These are phyloP conservation scores for Homarus gammarus DNA, from an alignment of 2,888 invertebrate species.

Conservation along the genomic window DNA sequence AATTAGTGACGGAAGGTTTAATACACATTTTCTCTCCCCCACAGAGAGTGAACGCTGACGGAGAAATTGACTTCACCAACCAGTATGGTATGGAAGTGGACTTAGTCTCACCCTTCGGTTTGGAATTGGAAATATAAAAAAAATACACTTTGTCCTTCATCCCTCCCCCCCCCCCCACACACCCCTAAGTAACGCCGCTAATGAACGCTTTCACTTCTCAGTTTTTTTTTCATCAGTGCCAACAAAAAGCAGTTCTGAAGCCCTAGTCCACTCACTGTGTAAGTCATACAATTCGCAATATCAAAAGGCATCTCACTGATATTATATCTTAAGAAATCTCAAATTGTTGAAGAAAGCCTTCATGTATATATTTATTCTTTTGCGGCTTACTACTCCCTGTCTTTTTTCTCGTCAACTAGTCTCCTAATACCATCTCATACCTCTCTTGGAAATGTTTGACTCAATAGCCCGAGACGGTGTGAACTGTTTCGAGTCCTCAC, in stretches of 20 bases:
- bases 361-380: neutral
- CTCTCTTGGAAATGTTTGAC: neutral
- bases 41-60: slow-evolving; percentile 29
- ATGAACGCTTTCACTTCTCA: no score
- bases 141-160: neutral
- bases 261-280: no score
- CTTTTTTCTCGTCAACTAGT: neutral
- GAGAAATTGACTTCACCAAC: slow-evolving; percentile 11
- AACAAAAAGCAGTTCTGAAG: no score
- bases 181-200: no score
- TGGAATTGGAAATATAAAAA: neutral
- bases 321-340: neutral
- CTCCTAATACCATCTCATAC: neutral
- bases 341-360: neutral
- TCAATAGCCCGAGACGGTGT: neutral
- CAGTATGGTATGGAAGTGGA: slow-evolving; percentile 29
- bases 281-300: no score
- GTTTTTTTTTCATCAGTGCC: no score
- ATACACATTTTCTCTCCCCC: neutral
- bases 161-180: no score
- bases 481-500: neutral
- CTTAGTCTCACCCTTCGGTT: neutral
- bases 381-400: neutral
- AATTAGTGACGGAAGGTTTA: neutral
- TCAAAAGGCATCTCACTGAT: no score